Percentiles rank a stretch among this genome's conserved stretches.
Evolutionary conservation across 2,797 vertebrate species (phyloP).

Genomic region (Anisognathus igniventris): DNA sequence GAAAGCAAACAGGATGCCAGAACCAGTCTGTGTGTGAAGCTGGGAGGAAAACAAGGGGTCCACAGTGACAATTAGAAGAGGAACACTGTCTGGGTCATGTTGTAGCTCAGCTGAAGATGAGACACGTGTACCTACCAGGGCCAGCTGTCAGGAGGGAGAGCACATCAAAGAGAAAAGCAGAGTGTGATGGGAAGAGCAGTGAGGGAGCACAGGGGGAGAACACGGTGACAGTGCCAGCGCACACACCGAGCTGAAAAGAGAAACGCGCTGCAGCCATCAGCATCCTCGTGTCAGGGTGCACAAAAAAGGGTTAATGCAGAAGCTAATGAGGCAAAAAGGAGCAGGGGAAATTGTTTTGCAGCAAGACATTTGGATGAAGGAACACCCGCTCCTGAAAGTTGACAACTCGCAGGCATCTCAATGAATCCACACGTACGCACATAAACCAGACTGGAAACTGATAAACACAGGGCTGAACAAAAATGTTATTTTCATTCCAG

Average conservation of each 20-base stretch:
- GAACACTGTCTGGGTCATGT: not conserved
- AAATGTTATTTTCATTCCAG: not conserved
- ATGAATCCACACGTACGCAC: not conserved
- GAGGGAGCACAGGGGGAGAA: not conserved
- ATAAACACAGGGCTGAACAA: not conserved
- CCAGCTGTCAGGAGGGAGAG: not conserved
- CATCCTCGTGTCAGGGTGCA: not conserved
- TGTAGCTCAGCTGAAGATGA: not conserved
- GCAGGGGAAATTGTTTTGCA: not conserved
- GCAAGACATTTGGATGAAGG: not conserved
- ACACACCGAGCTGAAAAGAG: rapidly evolving
- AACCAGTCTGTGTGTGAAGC: not conserved
- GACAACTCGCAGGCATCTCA: not conserved
- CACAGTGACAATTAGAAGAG: not conserved
- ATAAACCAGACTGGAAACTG: not conserved
- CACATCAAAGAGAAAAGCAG: not conserved
- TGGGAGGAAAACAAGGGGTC: not conserved
- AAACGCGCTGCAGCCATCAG: not conserved
- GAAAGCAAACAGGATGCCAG: not conserved
- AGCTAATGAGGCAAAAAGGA: conserved; percentile 43
- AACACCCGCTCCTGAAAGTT: not conserved
- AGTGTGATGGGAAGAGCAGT: not conserved
- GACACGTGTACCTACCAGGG: not conserved
- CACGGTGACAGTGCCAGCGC: not conserved
- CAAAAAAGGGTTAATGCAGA: not conserved